Conservation (phyloP, 2,888 invertebrate species). For the Lasioglossum figueresi region DNA sequence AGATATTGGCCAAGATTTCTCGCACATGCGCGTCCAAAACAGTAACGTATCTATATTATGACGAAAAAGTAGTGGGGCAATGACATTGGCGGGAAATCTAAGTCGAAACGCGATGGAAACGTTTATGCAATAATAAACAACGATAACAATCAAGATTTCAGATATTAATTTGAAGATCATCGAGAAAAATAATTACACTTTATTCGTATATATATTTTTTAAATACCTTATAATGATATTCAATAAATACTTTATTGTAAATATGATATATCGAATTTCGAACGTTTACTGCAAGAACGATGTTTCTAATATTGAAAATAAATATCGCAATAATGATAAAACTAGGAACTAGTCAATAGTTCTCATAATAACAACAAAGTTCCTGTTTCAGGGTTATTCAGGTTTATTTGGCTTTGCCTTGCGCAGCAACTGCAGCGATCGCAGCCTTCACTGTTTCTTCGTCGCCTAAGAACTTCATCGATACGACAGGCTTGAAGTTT, state of each 20-base stretch:
- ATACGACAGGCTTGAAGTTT: slow-evolving; percentile 86
- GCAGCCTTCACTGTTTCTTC: slow-evolving; percentile 87
- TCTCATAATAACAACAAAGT: slow-evolving; percentile 8
- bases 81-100: too few species aligned
- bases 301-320: slow-evolving; percentile 8
- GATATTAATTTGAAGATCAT: background rate
- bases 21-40: too few species aligned
- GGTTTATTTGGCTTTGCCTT: slow-evolving; percentile 86
- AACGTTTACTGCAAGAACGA: background rate
- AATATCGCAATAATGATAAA: slow-evolving; percentile 17
- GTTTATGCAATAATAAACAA: background rate
- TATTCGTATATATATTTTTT: slow-evolving; percentile 11
- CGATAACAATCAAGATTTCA: background rate
- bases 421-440: slow-evolving; percentile 84
- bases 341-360: slow-evolving; percentile 41
- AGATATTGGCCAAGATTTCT: too few species aligned
- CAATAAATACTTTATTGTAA: slow-evolving; percentile 43
- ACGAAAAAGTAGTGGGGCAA: too few species aligned
- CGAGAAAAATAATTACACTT: slow-evolving; percentile 38
- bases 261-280: background rate
- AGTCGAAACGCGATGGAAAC: too few species aligned
- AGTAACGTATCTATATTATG: background rate
- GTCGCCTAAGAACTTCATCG: slow-evolving; percentile 87
- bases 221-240: slow-evolving; percentile 23
- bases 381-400: background rate